Base-by-base conservation (phyloP, 2,797 vertebrate genomes). In the Holocentrus rufus region DNA sequence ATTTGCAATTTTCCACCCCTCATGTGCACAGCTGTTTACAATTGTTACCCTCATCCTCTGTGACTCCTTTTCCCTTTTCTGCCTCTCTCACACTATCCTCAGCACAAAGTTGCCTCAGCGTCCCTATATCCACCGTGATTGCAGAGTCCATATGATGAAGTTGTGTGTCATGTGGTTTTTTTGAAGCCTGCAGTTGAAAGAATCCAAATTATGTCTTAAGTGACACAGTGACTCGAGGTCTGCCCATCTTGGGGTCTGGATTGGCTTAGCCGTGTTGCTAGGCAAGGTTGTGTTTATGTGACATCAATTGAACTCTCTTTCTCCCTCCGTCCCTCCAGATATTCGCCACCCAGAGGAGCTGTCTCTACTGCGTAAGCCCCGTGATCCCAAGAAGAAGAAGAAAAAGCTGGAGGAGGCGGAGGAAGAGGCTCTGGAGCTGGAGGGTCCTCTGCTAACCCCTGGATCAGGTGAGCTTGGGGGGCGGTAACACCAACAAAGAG, bases 341-440 rank as follows among this genome's bases (percentile, higher is more conserved):
- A 99, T 99, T 89, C 95, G 98, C 84, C 98, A 99, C 84, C 97
- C 98, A 57, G 98, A 99, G 91, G 98, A 99, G 81, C 93, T 98
- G 50, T 99, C 98, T 73, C 94, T 99, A 69, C 93, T 99, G 90
- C 96, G 97, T 85, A 99, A 99, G 90, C 97, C 98, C 73, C 95
- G 96, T 81, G 98, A 99, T 92, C 97, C 98, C 1, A 97, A 97
- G 13, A 99, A 99, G 95, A 99, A 99, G 91, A 99, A 98, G 95
- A 99, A 99, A 95, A 98, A 98, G 93, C 93, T 97, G 82, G 97
- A 99, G 69, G 97, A 98, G 15, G 92, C 87, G 0, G 97, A 99
- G 83, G 93, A 94, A 5, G 97, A 97, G 4, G 93, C 95, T 23
- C 92, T 98, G 46, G 96, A 98, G 87, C 84, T 98, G 80, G 97